Conservation (phyloP, 2,113 vertebrate genomes). For the Prolemur simus region DNA sequence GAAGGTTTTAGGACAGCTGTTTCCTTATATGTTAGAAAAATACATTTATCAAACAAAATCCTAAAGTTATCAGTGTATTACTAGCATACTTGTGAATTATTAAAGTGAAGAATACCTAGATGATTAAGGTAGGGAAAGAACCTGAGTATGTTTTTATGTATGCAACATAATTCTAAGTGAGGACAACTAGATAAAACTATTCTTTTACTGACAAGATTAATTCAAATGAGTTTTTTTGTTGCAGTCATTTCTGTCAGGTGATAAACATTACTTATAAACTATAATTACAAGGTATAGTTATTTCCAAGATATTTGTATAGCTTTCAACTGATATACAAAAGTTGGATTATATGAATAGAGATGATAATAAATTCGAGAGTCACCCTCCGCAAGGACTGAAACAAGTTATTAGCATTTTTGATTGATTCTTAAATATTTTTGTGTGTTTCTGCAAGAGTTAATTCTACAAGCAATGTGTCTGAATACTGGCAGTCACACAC, state of each 20-base stretch:
- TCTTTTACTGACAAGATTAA: background rate
- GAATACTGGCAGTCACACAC: background rate
- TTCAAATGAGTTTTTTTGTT: background rate
- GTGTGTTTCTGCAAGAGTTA: background rate
- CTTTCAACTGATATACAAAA: background rate
- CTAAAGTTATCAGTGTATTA: background rate
- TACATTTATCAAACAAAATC: background rate
- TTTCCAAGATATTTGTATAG: conserved; percentile 14
- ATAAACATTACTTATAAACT: background rate
- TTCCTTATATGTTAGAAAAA: background rate
- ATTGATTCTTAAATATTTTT: background rate
- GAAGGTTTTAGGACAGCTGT: background rate
- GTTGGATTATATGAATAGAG: background rate
- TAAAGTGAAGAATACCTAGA: background rate
- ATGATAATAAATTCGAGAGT: background rate
- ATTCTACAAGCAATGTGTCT: background rate
- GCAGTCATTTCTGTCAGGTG: background rate
- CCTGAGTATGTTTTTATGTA: background rate
- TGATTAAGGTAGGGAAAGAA: background rate
- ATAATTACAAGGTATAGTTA: background rate
- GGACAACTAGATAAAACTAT: background rate
- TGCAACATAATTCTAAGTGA: background rate
- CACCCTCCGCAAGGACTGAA: background rate
- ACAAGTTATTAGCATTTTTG: background rate
- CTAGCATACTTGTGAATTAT: background rate